Percentiles rank a stretch among this genome's conserved stretches.
phyloP scores from a whole-genome alignment of 2,888 invertebrate species.

The Sicus ferrugineus region DNA sequence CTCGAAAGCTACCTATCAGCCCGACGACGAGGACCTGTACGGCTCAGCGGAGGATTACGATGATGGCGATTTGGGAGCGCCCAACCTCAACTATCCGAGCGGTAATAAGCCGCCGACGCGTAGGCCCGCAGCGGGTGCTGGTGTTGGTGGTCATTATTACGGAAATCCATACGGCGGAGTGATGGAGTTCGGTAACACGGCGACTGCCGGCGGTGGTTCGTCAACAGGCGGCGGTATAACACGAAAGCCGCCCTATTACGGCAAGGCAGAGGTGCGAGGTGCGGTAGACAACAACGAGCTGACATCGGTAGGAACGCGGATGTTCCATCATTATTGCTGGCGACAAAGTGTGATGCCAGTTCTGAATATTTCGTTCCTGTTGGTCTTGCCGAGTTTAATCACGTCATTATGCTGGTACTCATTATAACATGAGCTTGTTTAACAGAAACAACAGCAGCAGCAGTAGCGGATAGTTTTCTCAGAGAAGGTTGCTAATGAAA shows the following conservation, averaged over 20 bases:
- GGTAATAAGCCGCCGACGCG: slow-evolving; percentile 60
- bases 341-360: slow-evolving; percentile 28
- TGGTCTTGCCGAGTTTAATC: slow-evolving; percentile 56
- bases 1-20: slow-evolving; percentile 64
- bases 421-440: slow-evolving; percentile 56
- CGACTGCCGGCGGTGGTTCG: slow-evolving; percentile 40
- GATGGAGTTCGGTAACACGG: not conserved
- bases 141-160: slow-evolving; percentile 37
- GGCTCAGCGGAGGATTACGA: slow-evolving; percentile 78
- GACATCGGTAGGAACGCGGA: slow-evolving; percentile 46
- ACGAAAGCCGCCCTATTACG: slow-evolving; percentile 60
- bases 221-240: slow-evolving; percentile 49
- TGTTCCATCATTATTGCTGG: too few species aligned
- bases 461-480: not conserved
- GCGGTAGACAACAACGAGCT: slow-evolving; percentile 60
- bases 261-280: slow-evolving; percentile 55
- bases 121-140: slow-evolving; percentile 48
- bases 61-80: slow-evolving; percentile 64
- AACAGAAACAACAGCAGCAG: slow-evolving; percentile 21
- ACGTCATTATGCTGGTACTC: slow-evolving; percentile 52
- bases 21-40: slow-evolving; percentile 73
- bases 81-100: slow-evolving; percentile 58
- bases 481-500: too few species aligned
- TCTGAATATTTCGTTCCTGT: slow-evolving; percentile 50
- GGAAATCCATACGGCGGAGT: slow-evolving; percentile 24